phyloP scores from a whole-genome alignment of 2,888 invertebrate genomes.

The Napeogenes sylphis region DNA sequence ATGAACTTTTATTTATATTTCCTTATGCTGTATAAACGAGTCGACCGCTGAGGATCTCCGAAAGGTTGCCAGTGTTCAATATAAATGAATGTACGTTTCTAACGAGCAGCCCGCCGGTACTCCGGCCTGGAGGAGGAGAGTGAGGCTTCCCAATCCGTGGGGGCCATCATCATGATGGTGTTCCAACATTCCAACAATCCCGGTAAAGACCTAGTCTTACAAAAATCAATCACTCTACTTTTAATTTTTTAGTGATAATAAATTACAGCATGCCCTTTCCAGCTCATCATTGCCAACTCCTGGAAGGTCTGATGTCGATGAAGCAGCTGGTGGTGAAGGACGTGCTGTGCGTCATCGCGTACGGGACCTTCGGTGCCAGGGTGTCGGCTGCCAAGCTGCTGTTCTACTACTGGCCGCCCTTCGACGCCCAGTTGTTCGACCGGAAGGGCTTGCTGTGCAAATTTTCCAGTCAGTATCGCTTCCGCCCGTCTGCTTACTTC shows the following conservation, averaged over 20 bases:
- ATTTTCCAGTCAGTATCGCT: constrained; percentile 83
- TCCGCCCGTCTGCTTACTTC: not conserved
- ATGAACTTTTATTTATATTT: not conserved
- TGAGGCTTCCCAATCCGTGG: constrained; percentile 89
- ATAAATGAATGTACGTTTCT: constrained; percentile 1
- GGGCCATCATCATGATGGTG: constrained; percentile 97
- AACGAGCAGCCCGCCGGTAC: constrained; percentile 79
- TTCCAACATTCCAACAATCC: constrained; percentile 97
- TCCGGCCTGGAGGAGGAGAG: constrained; percentile 85
- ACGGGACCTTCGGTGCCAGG: constrained; percentile 95
- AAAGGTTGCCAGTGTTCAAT: no score
- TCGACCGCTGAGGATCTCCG: no score
- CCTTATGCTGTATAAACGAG: not conserved
- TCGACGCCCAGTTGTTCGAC: constrained; percentile 95
- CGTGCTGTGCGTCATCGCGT: constrained; percentile 95
- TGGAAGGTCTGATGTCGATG: constrained; percentile 97
- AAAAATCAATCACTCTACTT: no score
- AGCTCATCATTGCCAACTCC: constrained; percentile 97
- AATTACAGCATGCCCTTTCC: constrained; percentile 16
- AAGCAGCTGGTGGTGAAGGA: constrained; percentile 95
- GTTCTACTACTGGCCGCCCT: constrained; percentile 99
- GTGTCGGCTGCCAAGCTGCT: constrained; percentile 97
- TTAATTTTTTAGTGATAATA: no score
- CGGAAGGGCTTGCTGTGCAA: constrained; percentile 91
- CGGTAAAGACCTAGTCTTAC: constrained; percentile 72